Base-by-base conservation (phyloP, 1,140 invertebrate genomes). In the Dinothrombium tinctorium region DNA sequence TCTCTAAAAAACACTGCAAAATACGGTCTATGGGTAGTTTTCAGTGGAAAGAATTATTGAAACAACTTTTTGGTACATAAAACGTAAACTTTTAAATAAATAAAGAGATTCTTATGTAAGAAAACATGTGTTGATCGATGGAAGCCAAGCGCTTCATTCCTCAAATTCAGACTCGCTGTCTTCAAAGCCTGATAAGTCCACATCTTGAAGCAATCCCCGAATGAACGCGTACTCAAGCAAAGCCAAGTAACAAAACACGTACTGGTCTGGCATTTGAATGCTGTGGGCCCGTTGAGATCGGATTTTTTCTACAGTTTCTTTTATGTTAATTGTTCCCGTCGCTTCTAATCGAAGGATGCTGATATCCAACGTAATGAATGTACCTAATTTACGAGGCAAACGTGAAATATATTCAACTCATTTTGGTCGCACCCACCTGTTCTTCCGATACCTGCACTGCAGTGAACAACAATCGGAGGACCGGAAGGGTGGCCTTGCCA, bases 241-340 rank as follows among this genome's bases (percentile, higher is more conserved):
- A 14, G 86, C 84, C 46, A 87, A 65, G 61, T 95, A 84, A 60
- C 87, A 92, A 65, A 96, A 96, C 1, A 95, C 75, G 67, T 95
- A 98, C 66, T 98, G 92, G 58, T 96, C 89, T 20, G 86, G 82
- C 77, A 92, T 94, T 69, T 98, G 89, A 59, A 96, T 92, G 57
- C 81, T 87, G 63, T 82, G 80, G 33, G 87, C 89, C 48, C 90
- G 68, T 63, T 96, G 89, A 33, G 74, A 72, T 21, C 90, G 71
- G 49, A 98, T 84, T 55, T 73, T 71, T 56, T 90, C 80, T 3
- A 96, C 87, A 0, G 84, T 84, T 36, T 80, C 78, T 47, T 76
- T 70, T 39, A 96, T 76, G 58, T 96, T 84, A 8, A 82, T 74
- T 32, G 71, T 76, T 45, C 79, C 77, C 37, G 76, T 75, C 54